Base-by-base conservation (phyloP, 2,113 vertebrate species). In the Bostrychus sinensis region DNA sequence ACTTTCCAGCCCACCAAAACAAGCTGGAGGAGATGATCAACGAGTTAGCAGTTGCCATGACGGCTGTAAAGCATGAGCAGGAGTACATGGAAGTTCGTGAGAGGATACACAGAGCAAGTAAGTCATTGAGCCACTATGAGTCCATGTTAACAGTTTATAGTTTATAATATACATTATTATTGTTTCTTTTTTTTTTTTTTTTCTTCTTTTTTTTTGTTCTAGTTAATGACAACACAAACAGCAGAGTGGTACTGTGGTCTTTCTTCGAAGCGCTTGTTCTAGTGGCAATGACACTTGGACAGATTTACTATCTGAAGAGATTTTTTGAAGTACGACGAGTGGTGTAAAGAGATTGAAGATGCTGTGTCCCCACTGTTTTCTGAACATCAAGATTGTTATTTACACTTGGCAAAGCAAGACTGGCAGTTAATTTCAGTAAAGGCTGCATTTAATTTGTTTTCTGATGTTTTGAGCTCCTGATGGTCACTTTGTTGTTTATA, bases 161-260 rank as follows among this genome's bases (percentile, higher is more conserved):
- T 2, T 38, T 1, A 13, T 36, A n/a, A 6, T 20, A 22, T 61
- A 1, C 9, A 2, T 10, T 0, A 22, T n/a, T n/a, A n/a, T n/a
- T n/a, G 2, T 36, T 62, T 3, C 12, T 25, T 25, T 30, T 25
- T 53, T 55, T 87, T 69, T 1, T 71, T 5, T 77, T 4, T 36
- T 62, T 3, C 12, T 25, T 25, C 28, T 25, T 53, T 55, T 87
- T 69, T 1, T 71, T 5, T 77, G 84, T 70, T 86, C 88, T 11
- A 98, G 96, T 99, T 86, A 99, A 99, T 10, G 97, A 99, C 95
- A 99, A 99, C 94, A 99, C 97, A 76, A 99, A 99, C 93, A 99
- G 97, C 95, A 93, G 97, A 91, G 97, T 99, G 92, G 97, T 99
- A 59, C 95, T 99, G 50, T 99, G 97, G 97, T 98, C 97, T 5